A percentile compares a stretch with the other conserved stretches of the same genome.
Conservation (phyloP, 92 coral and sea anemone species). For the Chrysogorgia sp. region DNA sequence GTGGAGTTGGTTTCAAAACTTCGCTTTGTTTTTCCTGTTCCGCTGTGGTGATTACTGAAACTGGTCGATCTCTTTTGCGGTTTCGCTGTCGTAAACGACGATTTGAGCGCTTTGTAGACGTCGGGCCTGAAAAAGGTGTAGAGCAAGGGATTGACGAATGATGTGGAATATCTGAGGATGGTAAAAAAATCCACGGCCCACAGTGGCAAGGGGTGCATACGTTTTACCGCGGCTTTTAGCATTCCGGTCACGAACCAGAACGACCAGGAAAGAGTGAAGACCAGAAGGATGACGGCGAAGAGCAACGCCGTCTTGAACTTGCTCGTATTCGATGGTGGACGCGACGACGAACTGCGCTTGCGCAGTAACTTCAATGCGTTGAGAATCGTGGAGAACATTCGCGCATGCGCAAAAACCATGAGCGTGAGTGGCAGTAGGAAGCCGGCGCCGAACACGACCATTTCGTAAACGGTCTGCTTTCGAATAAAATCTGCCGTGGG, state of each 20-base stretch:
- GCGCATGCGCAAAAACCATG: conserved; percentile 37
- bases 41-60: not conserved
- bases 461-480: conserved; percentile 19
- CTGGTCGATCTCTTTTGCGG: not conserved
- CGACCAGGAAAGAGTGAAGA: conserved; percentile 26
- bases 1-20: not conserved
- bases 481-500: not conserved
- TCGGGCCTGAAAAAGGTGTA: conserved; percentile 42
- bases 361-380: conserved; percentile 27
- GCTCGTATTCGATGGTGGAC: not conserved
- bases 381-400: conserved; percentile 30
- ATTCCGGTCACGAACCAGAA: conserved; percentile 19
- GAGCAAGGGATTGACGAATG: conserved; percentile 37
- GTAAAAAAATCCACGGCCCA: conserved; percentile 18
- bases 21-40: too few species aligned
- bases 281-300: conserved; percentile 20
- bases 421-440: conserved; percentile 25
- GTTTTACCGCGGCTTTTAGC: not conserved
- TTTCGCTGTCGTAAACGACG: not conserved
- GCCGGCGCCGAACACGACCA: conserved; percentile 12
- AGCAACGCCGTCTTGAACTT: conserved; percentile 27
- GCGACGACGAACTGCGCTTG: not conserved
- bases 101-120: conserved; percentile 8
- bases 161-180: conserved; percentile 21
- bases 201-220: conserved; percentile 12